Evolutionary conservation across 2,888 invertebrate genomes (phyloP).

Genomic region (Metallyticus violacea): DNA sequence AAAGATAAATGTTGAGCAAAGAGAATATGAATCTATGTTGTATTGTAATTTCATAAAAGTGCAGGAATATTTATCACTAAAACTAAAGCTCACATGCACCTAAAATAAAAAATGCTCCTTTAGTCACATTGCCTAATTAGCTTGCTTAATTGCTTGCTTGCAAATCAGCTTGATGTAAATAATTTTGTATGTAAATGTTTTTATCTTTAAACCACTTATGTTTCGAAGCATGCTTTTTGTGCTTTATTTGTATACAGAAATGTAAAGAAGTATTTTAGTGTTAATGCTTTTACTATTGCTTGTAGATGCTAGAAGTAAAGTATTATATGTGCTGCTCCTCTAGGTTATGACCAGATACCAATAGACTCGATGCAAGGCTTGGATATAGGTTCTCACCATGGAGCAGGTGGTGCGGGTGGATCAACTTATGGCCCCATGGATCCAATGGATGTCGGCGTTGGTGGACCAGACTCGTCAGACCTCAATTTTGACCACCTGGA

Average conservation of each 20-base stretch:
- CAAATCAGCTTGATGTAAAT: not conserved
- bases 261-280: not conserved
- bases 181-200: not conserved
- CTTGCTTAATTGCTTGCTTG: not conserved
- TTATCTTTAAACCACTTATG: not conserved
- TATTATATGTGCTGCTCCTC: not conserved
- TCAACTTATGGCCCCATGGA: constrained; percentile 79
- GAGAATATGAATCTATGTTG: no score
- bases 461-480: constrained; percentile 60
- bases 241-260: not conserved
- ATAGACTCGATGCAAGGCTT: constrained; percentile 95
- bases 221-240: not conserved
- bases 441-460: constrained; percentile 74
- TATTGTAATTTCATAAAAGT: no score
- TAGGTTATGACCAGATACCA: constrained; percentile 97
- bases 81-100: not conserved
- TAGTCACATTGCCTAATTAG: not conserved
- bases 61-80: not conserved
- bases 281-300: not conserved
- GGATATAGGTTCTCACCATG: constrained; percentile 70
- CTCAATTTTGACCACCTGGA: constrained; percentile 75
- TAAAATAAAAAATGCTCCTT: not conserved
- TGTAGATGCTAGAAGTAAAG: not conserved
- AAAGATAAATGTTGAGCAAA: no score
- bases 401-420: constrained; percentile 30